These are phyloP conservation scores for Enteromius unitaeniatus DNA, from an alignment of 2,797 vertebrate species.

Conservation along the genomic window DNA sequence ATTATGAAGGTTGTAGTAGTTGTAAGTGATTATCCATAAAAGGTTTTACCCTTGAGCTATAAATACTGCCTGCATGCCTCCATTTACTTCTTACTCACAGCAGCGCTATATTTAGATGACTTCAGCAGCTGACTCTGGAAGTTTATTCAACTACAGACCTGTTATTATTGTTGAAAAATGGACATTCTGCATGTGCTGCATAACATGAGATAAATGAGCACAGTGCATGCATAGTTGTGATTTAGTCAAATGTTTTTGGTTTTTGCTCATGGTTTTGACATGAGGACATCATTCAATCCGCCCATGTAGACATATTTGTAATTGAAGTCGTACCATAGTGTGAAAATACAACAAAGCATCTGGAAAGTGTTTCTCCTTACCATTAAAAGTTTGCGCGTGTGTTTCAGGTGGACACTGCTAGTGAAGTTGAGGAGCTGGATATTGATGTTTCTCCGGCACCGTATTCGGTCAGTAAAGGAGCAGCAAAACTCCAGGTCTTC, in stretches of 20 bases:
- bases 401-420: constrained; percentile 94
- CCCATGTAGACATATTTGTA: no score
- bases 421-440: constrained; percentile 97
- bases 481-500: constrained; percentile 94
- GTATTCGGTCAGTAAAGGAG: constrained; percentile 77
- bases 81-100: constrained; percentile 45
- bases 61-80: constrained; percentile 61
- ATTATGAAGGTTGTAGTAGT: constrained; percentile 78
- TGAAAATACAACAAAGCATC: no score
- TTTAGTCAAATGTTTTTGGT: background rate
- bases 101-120: constrained; percentile 15
- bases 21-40: constrained; percentile 77
- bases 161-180: background rate
- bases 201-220: background rate
- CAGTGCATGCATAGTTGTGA: background rate
- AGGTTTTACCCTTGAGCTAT: constrained; percentile 65
- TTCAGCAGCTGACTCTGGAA: background rate
- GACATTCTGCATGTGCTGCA: background rate
- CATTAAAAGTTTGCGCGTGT: background rate
- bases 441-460: constrained; percentile 87
- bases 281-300: background rate
- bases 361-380: no score
- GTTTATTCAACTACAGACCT: background rate
- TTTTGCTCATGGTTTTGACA: background rate
- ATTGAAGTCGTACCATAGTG: no score